Evolutionary conservation across 2,113 vertebrate species (phyloP), one percentile per base, ranked within the genome.

Genomic region (Thalassoma bifasciatum): DNA sequence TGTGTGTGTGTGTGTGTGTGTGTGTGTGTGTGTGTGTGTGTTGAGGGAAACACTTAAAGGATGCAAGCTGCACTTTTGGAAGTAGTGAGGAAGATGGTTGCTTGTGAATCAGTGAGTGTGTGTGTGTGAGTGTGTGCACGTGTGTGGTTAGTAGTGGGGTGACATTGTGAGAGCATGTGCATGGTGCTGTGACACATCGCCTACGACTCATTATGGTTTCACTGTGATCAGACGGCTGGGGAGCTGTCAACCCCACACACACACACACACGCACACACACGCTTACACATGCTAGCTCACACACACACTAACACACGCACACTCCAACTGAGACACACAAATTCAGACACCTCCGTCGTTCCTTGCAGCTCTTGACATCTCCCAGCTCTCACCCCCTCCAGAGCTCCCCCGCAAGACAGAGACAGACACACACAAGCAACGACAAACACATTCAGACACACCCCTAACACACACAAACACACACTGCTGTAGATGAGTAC

Each of bases 131-230:
- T n/a, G 65, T 42, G 49, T 67, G 68, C 36, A 58, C 30, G 53
- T 66, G 53, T 78, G 81, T 76, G 83, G 64, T 38, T 79, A 64
- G 68, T 57, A 66, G 60, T 67, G 83, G 75, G 82, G 71, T 88
- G 89, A 86, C 86, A 85, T 66, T 85, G 84, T 60, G 81, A 79
- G 72, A 79, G 75, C 90, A 83, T 87, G 86, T 79, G 87, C 75
- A 30, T 6, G 58, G 69, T 81, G 74, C 84, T 79, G 75, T 81
- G 90, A 91, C 88, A 88, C 76, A 87, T 80, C 85, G 79, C 92
- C 92, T 86, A 88, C 88, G 71, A 91, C 91, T 93, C 90, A 92
- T 94, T 93, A 92, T 77, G 79, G 88, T 86, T 91, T 86, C 86
- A 80, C 85, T 91, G 83, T 90, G 88, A 93, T 91, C 90, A 91